Evolutionary conservation across 2,113 vertebrate species (phyloP).

Genomic region (Pampusana beccarii): DNA sequence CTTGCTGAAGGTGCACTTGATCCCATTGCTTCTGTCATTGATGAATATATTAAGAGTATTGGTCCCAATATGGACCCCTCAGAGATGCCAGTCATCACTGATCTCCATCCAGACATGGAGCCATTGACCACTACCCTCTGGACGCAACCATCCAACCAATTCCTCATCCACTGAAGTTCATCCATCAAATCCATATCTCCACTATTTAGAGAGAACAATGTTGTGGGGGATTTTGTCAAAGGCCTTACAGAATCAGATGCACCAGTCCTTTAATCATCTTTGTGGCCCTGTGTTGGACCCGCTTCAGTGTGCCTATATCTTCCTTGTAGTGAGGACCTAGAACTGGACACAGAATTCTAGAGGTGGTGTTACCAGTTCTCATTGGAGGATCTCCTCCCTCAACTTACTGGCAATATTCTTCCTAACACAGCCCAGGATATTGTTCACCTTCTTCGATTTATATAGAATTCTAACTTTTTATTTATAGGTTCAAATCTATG

Average conservation of each 20-base stretch:
- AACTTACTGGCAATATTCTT: neutral
- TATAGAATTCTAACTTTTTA: neutral
- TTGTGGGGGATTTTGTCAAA: neutral
- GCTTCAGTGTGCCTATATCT: accelerated
- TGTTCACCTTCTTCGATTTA: neutral
- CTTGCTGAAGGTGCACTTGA: too few species aligned
- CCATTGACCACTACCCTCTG: neutral
- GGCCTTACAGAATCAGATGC: neutral
- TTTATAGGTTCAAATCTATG: neutral
- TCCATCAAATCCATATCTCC: neutral
- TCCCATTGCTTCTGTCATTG: too few species aligned
- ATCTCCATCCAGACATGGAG: neutral
- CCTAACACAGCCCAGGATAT: neutral
- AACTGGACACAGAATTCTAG: neutral
- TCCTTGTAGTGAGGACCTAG: neutral
- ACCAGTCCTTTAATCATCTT: neutral
- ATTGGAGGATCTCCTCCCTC: neutral
- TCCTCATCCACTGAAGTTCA: too few species aligned
- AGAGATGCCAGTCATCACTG: neutral
- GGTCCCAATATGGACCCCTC: neutral
- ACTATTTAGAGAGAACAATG: neutral
- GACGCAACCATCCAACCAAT: neutral
- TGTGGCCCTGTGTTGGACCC: neutral
- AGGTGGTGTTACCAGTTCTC: neutral
- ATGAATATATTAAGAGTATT: neutral